These are phyloP conservation scores for Neoarius graeffei DNA, from an alignment of 2,113 vertebrate species.

Conservation along the genomic window DNA sequence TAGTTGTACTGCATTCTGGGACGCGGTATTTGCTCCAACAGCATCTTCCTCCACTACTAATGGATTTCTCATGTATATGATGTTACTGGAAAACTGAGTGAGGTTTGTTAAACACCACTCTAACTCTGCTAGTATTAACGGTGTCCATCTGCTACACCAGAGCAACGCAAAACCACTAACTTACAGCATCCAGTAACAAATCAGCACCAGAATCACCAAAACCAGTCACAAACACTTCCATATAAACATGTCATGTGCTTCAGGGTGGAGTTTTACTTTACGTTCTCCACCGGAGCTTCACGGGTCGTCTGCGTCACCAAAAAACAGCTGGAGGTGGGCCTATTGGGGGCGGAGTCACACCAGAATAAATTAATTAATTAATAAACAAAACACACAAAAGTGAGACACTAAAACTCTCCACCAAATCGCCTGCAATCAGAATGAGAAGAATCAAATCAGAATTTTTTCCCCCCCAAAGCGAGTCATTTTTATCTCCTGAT, in stretches of 20 bases:
- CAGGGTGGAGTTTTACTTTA: neutral
- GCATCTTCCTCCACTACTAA: neutral
- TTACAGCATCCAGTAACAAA: neutral
- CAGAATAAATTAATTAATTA: neutral
- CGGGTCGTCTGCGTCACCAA: too few relatives aligned
- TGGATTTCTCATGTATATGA: neutral
- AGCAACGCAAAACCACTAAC: neutral
- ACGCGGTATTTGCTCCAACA: neutral
- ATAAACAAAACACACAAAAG: neutral
- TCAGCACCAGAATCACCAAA: neutral
- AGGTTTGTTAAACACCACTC: too few relatives aligned
- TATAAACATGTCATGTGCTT: neutral
- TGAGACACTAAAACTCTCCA: neutral
- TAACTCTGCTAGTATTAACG: neutral
- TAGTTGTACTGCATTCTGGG: neutral
- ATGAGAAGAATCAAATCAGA: neutral
- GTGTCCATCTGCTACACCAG: neutral
- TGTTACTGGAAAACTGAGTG: too few relatives aligned
- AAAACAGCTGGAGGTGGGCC: neutral
- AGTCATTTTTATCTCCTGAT: neutral
- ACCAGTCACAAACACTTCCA: neutral
- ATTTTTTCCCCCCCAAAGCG: neutral
- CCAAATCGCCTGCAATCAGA: neutral
- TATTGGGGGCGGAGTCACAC: neutral
- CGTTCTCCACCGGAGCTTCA: neutral